Evolutionary conservation across 2,888 invertebrate species (phyloP).

Genomic region (Ametastegia equiseti): DNA sequence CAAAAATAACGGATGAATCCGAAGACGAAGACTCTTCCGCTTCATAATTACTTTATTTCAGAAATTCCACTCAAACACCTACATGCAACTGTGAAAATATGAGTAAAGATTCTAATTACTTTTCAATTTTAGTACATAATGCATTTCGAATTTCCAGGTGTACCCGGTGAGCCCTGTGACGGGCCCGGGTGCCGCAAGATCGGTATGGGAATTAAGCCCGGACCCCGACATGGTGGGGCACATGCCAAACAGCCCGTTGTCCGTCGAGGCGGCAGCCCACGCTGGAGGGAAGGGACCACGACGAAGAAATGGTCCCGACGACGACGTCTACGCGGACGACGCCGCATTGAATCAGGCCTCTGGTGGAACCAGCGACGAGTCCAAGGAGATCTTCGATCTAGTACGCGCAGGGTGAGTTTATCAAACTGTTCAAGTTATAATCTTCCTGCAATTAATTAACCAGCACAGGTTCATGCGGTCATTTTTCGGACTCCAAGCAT

Average conservation of each 20-base stretch:
- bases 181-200: conserved; percentile 93
- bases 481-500: not conserved
- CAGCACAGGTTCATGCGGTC: not conserved
- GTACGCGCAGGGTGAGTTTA: conserved; percentile 87
- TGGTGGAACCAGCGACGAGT: conserved; percentile 71
- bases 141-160: conserved; percentile 60
- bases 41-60: not conserved
- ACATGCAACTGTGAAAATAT: not conserved
- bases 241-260: conserved; percentile 71
- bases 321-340: conserved; percentile 70
- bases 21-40: not conserved
- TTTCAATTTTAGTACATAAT: not conserved
- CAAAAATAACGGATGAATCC: too few relatives aligned
- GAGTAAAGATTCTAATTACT: too few relatives aligned
- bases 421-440: not conserved
- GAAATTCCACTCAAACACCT: not conserved
- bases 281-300: conserved; percentile 55
- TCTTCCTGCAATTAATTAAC: too few relatives aligned
- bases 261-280: conserved; percentile 60
- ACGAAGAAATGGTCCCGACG: conserved; percentile 67
- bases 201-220: conserved; percentile 88
- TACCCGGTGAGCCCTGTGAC: conserved; percentile 77
- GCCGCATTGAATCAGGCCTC: conserved; percentile 64
- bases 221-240: conserved; percentile 75
- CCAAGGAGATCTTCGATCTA: conserved; percentile 89